These are phyloP conservation scores for Geotrupes spiniger DNA, from an alignment of 2,888 invertebrate species.

Conservation along the genomic window DNA sequence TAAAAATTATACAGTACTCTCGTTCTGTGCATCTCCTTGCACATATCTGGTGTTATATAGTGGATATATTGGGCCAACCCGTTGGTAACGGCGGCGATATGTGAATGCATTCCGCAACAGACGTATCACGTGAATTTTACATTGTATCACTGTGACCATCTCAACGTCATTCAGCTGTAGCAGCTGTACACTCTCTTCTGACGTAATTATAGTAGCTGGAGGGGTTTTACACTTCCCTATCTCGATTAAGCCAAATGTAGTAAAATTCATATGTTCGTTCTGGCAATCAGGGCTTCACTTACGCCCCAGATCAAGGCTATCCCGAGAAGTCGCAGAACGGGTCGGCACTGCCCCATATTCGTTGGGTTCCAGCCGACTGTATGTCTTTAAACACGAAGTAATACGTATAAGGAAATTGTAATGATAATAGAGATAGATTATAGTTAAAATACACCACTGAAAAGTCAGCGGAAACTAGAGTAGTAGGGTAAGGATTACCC, in stretches of 20 bases:
- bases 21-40: conserved; percentile 7
- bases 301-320: too few species aligned
- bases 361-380: too few species aligned
- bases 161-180: conserved; percentile 6
- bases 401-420: too few species aligned
- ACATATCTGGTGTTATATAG: neutral
- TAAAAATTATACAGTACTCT: conserved; percentile 3
- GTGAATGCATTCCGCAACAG: conserved; percentile 12
- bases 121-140: conserved; percentile 11
- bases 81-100: conserved; percentile 5
- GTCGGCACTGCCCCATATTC: too few species aligned
- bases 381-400: too few species aligned
- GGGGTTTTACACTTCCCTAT: conserved; percentile 5
- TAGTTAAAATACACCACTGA: too few species aligned
- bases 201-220: neutral
- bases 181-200: conserved; percentile 3
- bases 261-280: conserved; percentile 7
- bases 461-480: too few species aligned
- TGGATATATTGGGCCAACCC: conserved; percentile 6
- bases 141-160: conserved; percentile 5
- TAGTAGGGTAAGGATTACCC: too few species aligned
- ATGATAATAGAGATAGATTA: too few species aligned
- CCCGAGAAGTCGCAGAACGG: too few species aligned
- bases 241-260: conserved; percentile 5
- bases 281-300: too few species aligned